Evolutionary conservation across 2,888 invertebrate species (phyloP).

Genomic region (Aspidiotus rigidus): DNA sequence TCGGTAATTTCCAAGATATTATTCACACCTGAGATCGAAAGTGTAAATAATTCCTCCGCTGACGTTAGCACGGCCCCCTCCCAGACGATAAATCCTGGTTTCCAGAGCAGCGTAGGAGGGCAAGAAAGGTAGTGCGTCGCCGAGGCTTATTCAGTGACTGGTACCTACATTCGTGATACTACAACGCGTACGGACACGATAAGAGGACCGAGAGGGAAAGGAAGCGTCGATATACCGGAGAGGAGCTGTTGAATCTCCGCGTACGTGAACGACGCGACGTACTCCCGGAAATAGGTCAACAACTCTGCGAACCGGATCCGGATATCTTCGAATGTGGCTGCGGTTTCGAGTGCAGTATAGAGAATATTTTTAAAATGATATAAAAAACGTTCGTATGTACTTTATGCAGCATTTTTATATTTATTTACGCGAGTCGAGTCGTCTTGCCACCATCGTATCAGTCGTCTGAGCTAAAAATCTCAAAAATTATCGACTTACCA

Average conservation of each 20-base stretch:
- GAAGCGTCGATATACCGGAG: background rate
- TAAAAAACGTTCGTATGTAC: too few species aligned
- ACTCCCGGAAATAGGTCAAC: conserved; percentile 33
- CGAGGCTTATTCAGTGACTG: background rate
- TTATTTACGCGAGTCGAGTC: too few species aligned
- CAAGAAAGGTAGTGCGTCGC: background rate
- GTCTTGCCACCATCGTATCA: too few species aligned
- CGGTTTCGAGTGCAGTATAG: conserved; percentile 3
- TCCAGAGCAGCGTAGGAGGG: conserved; percentile 5
- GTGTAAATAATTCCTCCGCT: conserved; percentile 9
- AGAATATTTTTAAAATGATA: too few species aligned
- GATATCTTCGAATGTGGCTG: conserved; percentile 24
- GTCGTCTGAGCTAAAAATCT: too few species aligned
- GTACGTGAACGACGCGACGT: conserved; percentile 7
- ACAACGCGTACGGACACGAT: background rate
- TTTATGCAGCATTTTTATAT: too few species aligned
- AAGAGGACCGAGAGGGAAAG: background rate
- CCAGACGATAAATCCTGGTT: conserved; percentile 12
- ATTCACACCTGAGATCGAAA: conserved; percentile 12
- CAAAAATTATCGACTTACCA: too few species aligned
- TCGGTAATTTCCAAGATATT: background rate
- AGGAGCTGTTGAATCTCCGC: conserved; percentile 18
- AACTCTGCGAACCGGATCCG: conserved; percentile 32
- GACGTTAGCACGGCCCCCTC: background rate
- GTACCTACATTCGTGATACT: background rate